phyloP scores from a whole-genome alignment of 2,797 vertebrate genomes.

The Anisognathus igniventris region DNA sequence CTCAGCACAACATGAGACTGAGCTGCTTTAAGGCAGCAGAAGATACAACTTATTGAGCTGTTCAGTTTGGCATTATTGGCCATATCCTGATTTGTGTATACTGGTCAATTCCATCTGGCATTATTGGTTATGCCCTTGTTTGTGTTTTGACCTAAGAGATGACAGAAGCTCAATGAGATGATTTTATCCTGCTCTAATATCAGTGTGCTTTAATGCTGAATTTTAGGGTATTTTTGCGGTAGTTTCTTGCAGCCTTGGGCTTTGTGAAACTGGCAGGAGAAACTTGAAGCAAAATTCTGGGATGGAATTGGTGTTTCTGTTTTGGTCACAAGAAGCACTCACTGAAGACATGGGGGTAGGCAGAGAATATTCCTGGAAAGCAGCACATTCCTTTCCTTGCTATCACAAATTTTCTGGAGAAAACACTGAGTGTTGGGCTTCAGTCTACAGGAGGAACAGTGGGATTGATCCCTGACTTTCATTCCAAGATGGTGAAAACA shows the following conservation, averaged over 20 bases:
- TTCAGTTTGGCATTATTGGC: not conserved
- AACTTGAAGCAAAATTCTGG: not conserved
- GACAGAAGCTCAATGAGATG: not conserved
- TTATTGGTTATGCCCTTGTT: not conserved
- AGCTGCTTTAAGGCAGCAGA: not conserved
- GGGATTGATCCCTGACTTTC: not conserved
- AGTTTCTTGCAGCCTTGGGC: not conserved
- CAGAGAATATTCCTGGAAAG: not conserved
- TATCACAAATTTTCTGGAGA: not conserved
- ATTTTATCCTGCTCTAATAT: not conserved
- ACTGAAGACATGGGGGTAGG: not conserved
- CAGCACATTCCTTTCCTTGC: not conserved
- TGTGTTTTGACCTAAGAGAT: not conserved
- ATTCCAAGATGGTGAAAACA: not conserved
- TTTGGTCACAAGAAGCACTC: not conserved
- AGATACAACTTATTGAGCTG: not conserved
- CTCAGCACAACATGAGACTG: fast-evolving
- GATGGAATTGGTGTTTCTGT: not conserved
- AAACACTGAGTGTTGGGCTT: not conserved
- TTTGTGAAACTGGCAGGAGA: not conserved
- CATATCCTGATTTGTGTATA: not conserved
- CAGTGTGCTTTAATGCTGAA: not conserved
- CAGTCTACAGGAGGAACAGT: not conserved
- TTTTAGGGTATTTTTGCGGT: not conserved
- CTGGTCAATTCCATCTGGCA: not conserved